Base-by-base conservation (phyloP, 2,113 vertebrate genomes). In the Athene noctua region DNA sequence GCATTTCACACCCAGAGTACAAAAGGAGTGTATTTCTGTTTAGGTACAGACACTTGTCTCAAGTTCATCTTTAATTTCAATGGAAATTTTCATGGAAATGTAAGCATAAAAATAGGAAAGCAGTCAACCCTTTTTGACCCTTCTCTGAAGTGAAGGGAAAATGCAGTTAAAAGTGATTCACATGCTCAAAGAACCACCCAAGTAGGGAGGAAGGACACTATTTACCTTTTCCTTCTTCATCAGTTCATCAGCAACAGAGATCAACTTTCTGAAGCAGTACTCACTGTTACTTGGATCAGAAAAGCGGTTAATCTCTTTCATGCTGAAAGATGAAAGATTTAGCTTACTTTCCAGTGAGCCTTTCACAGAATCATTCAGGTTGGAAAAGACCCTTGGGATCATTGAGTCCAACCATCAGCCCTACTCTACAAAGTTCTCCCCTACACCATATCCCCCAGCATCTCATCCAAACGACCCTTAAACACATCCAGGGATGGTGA, bases 291-390 rank as follows among this genome's bases (percentile, higher is more conserved):
- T 8, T 93, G 67, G 49, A 86, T 82, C 70, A 90, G 74, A 65
- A 88, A 94, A 96, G 36, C 57, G 6, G 25, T 61, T 79, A 65
- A 82, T 72, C 74, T 89, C 80, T 96, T 91, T 92, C 65, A 91
- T 72, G 80, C 29, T 51, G 51, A 88, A 95, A 91, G 86, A 95
- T 77, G 58, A 94, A 96, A 96, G 88, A 62, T 65, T 90, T 77
- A 88, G 46, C 63, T 86, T 86, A 83, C 71, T 88, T 93, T 71
- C 67, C 71, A 88, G 59, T 54, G 80, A 93, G 79, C 27, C 25
- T 34, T 44, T 44, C 42, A 44, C 42, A 44, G 42, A 44, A 44
- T 44, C 44, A 44, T 44, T 44, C 44, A 44, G 44, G 6, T 44
- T 44, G 44, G 44, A 44, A 44, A 44, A 44, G 44, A 44, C 44